Base-by-base conservation (phyloP, 2,888 invertebrate species). In the Tromatobia lineatoria region DNA sequence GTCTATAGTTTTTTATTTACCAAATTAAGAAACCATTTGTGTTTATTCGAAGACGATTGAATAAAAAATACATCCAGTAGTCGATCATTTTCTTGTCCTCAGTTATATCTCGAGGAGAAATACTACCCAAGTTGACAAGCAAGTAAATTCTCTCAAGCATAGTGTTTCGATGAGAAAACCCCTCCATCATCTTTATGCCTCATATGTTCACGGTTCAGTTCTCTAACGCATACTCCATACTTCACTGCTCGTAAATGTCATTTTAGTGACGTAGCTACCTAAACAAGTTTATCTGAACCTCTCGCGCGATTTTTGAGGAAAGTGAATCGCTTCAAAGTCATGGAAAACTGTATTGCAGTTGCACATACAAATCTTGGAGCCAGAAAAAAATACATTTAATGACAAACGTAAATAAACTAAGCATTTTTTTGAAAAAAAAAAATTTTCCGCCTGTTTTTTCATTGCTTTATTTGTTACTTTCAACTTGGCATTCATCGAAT, bases 171-270 rank as follows among this genome's bases (percentile, higher is more conserved):
- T 13, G 54, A 54, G 54, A 54, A 23, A 54, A 13, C 23, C 3
- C 25, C 23, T 25, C 11, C 54, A 50, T 50, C 50, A 50, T 50
- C n/a, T 50, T 50, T 50, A 18, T 50, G n/a, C 50, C 50, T 50
- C 18, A 4, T 50, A 50, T 18, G 45, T 50, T 50, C n/a, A n/a
- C 47, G 47, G 6, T 1, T n/a, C n/a, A 6, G 47, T 50, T n/a
- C 47, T n/a, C 15, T 6, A 7, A 18, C n/a, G 50, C 18, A 50
- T 18, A 50, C 7, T 50, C 7, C n/a, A 50, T 18, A 50, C 8
- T 18, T 18, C 50, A 7, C 50, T 2, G 50, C 18, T 50, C n/a
- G 50, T 50, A 50, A 50, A 50, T 50, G 50, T 50, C n/a, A 50
- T 50, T 18, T 50, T 18, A n/a, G 50, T 18, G 2, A 50, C 18